Evolutionary conservation across 2,888 invertebrate species (phyloP).

Genomic region (Epiblema foenella): DNA sequence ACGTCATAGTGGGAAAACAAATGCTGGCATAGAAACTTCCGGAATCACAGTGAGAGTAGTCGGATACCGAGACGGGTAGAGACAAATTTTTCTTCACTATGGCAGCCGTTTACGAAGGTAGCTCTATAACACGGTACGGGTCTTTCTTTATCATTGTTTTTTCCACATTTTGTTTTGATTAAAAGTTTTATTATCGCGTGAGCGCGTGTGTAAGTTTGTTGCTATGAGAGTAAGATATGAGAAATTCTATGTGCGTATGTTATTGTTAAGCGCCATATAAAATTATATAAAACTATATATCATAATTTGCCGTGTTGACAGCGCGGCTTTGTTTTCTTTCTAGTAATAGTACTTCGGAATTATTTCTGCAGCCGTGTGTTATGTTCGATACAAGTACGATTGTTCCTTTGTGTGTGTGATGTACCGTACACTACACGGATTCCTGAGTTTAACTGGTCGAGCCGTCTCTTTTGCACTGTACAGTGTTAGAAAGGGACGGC

Average conservation of each 20-base stretch:
- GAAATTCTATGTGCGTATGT: constrained; percentile 76
- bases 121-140: constrained; percentile 57
- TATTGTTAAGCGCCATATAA: constrained; percentile 79
- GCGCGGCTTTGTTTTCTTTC: constrained; percentile 38
- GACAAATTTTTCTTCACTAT: neutral
- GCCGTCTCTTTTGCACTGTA: constrained; percentile 10
- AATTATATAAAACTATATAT: constrained; percentile 60
- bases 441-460: constrained; percentile 17
- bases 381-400: constrained; percentile 49
- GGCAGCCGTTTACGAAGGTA: constrained; percentile 10
- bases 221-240: constrained; percentile 66
- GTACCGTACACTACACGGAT: constrained; percentile 18
- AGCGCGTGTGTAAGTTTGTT: constrained; percentile 63
- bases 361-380: constrained; percentile 45
- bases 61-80: neutral
- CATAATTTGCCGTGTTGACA: constrained; percentile 33
- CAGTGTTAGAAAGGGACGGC: neutral
- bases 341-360: constrained; percentile 33
- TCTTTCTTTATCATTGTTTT: constrained; percentile 62
- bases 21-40: neutral
- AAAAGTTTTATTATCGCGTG: constrained; percentile 73
- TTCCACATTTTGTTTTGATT: constrained; percentile 65
- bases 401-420: constrained; percentile 50
- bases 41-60: neutral
- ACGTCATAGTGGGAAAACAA: constrained; percentile 5